Conservation (phyloP, 2,113 vertebrate species). For the Nerophis lumbriciformis region DNA sequence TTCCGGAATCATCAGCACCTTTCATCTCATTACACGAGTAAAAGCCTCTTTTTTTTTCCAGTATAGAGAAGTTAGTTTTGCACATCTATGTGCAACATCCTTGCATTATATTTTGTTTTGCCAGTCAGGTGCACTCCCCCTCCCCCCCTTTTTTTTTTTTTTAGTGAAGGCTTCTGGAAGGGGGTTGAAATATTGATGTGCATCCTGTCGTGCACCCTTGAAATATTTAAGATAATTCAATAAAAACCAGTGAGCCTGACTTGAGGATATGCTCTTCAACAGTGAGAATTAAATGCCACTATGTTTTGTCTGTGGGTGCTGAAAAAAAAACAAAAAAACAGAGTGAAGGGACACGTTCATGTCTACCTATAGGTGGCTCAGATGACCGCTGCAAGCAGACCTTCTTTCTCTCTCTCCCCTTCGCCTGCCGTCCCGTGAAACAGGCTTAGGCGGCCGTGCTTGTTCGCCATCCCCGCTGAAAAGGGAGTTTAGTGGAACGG, state of each 20-base stretch:
- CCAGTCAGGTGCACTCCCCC: conserved; percentile 48
- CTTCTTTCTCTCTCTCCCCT: conserved; percentile 22
- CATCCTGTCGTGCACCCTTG: conserved; percentile 47
- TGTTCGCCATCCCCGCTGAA: not conserved
- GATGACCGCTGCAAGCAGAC: conserved; percentile 14
- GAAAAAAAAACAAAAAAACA: conserved; percentile 36
- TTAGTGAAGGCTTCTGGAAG: conserved; percentile 22
- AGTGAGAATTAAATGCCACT: conserved; percentile 54
- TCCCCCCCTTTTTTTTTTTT: conserved; percentile 8
- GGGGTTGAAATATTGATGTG: conserved; percentile 63
- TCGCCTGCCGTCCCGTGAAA: too few species aligned
- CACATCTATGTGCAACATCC: conserved; percentile 6
- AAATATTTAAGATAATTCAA: conserved; percentile 74
- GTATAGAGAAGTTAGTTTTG: conserved; percentile 1
- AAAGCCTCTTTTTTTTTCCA: too few species aligned
- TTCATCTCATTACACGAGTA: not conserved
- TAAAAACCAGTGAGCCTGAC: conserved; percentile 40
- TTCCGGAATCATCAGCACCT: conserved; percentile 27
- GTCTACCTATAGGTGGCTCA: conserved; percentile 34
- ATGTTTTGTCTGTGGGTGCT: conserved; percentile 43
- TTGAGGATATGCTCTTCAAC: conserved; percentile 14
- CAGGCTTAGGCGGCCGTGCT: too few species aligned
- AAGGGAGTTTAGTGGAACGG: conserved; percentile 31
- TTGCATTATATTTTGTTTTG: conserved; percentile 2
- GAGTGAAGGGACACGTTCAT: conserved; percentile 48